Evolutionary conservation across 2,888 invertebrate genomes (phyloP), one percentile per base, ranked within the genome.

Genomic region (Muschampia plurimacula): DNA sequence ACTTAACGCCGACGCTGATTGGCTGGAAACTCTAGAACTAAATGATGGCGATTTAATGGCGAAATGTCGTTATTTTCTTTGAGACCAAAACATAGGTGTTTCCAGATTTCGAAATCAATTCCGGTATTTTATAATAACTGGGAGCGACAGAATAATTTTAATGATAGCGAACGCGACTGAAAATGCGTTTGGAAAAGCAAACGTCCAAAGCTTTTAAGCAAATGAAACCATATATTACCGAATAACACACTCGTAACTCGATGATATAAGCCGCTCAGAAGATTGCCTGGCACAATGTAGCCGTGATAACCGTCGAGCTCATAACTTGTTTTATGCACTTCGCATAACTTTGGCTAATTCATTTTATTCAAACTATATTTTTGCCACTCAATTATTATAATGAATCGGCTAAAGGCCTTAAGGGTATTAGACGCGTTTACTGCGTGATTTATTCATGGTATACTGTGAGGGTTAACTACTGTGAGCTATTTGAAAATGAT

Each of bases 151-250:
- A 80, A 86, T 87, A 86, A 89, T 87, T 90, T 89, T 88, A 90
- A 90, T 89, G 87, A 88, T 87, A 84, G 86, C 81, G 85, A 81
- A 82, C 82, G 83, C 84, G 81, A 83, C 83, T 84, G 81, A 87
- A 59, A 90, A 86, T 85, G 86, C 85, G 83, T 88, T 89, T 83
- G 84, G 84, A 84, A 84, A 82, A 83, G 84, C 86, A 87, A 91
- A 88, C 86, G 85, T 88, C 91, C 87, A 87, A 91, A 89, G 92
- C 93, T 93, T 93, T 93, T 92, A 93, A 90, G 88, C 86, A 91
- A 93, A 93, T 93, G 91, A 93, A 92, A 89, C 80, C 89, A 85
- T 92, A 89, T 87, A 91, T 91, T 89, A 90, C 86, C 80, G 88
- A 88, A 91, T 91, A 92, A 90, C 89, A 84, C 85, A 89, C 88